Evolutionary conservation across 1,140 invertebrate genomes (phyloP), one percentile per base, ranked within the genome.

Genomic region (Solenopsis fugax): DNA sequence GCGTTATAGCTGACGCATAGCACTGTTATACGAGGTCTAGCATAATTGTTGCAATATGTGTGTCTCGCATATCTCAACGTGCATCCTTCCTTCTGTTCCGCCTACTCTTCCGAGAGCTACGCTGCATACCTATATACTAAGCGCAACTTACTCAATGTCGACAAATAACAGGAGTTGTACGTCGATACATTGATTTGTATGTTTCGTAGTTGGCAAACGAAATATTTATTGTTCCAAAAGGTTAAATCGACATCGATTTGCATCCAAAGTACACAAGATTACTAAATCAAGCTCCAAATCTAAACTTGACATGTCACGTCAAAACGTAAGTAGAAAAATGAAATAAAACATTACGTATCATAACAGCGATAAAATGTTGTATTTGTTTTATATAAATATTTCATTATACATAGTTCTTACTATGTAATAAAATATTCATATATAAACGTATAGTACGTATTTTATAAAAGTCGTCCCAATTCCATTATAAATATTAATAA

Each of bases 11-110:
- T 56, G 24, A 41, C 62, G 72, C 77, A 76, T 72, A 69, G 73
- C 72, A 54, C 65, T 88, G 72, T 82, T 86, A 85, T 64, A 75
- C 72, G 64, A 71, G 80, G 21, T 50, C 60, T 72, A 64, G 76
- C 76, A 85, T 87, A 91, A 90, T 84, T 82, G 87, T 29, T 81
- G 87, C 84, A 75, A 67, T 84, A 87, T 81, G 77, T 81, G 77
- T 60, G 75, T 84, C 87, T 87, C 87, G 80, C 77, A 89, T 77
- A 65, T 89, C 87, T 85, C 85, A 86, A 45, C 65, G 50, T 60
- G 41, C 78, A 64, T 78, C 76, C 87, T 67, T 86, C 48, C 87
- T 81, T 86, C 77, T 81, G 85, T 56, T 24, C 24, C 67, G 34
- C 50, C 45, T n/a, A n/a, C n/a, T n/a, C n/a, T 62, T 87, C 60